Base-by-base conservation (phyloP, 2,113 vertebrate genomes). In the Peromyscus polionotus region DNA sequence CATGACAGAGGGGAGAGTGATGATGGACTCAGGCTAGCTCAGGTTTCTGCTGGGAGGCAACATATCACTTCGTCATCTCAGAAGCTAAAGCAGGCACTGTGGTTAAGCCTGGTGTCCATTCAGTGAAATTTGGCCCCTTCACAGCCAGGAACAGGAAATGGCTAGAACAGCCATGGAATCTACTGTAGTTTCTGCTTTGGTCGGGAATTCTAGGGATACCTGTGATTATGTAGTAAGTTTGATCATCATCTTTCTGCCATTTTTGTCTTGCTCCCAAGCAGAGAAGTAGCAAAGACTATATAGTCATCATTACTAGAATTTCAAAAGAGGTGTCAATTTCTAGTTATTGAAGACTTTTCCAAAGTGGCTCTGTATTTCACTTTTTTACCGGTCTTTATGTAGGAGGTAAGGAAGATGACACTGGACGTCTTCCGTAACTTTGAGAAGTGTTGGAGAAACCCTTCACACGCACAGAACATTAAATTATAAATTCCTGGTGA, bases 301-400 rank as follows among this genome's bases (percentile, higher is more conserved):
- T 59, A 51, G 70, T 39, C 14, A 4, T 16, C 17, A 63, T 83
- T 92, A 77, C 59, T 57, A 81, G 57, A 90, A 83, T 92, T 95
- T 95, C 36, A 39, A 59, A 70, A 36, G 88, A 2, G 7, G 28
- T 93, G 42, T 91, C 10, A 79, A 85, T 67, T 97, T n/a, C 77
- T 93, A 88, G 45, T 88, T 91, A 75, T 70, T 22, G 76, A 33
- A 84, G 28, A 63, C 70, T 93, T 96, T 42, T 48, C 14, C 51
- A 85, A 81, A 73, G 59, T 28, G 90, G 87, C 65, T 88, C 54
- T 88, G 70, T 76, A 76, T n/a, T 68, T 96, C 86, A 95, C 72
- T 48, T 24, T 76, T 20, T 68, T 89, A 36, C 13, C 51, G 26
- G n/a, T 76, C 24, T 81, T 92, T 90, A 90, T 28, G 90, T 24